A percentile compares a stretch with the other conserved stretches of the same genome.
Conservation (phyloP, 1,140 invertebrate genomes). For the Sinella curviseta region DNA sequence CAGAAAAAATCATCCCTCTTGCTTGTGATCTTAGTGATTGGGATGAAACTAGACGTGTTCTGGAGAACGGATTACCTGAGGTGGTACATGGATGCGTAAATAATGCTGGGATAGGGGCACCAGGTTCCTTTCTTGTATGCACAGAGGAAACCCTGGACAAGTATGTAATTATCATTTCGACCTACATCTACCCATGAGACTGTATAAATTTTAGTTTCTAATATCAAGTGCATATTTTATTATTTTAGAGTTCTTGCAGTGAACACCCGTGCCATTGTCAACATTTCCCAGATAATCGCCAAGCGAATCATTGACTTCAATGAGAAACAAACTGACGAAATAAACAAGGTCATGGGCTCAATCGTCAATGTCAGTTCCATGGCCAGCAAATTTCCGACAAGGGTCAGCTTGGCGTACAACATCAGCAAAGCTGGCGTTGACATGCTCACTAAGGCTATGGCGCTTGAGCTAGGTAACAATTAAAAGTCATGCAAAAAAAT, state of each 20-base stretch:
- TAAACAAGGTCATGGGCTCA: constrained; percentile 51
- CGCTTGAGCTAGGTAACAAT: constrained; percentile 39
- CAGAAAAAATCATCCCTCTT: background rate
- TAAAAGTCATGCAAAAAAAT: too few species aligned
- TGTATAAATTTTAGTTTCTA: too few species aligned
- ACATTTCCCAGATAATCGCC: constrained; percentile 56
- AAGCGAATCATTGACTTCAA: constrained; percentile 52
- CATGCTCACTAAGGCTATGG: constrained; percentile 44
- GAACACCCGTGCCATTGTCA: constrained; percentile 57
- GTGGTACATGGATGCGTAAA: background rate
- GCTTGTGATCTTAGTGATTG: background rate
- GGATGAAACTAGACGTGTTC: background rate
- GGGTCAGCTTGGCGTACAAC: constrained; percentile 48
- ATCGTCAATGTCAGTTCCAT: constrained; percentile 59
- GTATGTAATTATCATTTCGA: too few species aligned
- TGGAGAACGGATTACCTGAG: background rate
- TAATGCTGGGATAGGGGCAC: background rate
- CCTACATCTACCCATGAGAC: too few species aligned
- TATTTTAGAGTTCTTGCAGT: constrained; percentile 51
- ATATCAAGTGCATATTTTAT: too few species aligned
- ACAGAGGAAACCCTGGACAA: background rate
- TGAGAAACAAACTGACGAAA: background rate
- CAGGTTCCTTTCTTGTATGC: background rate
- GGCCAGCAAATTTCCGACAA: constrained; percentile 50
- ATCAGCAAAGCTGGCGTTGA: constrained; percentile 38